Base-by-base conservation (phyloP, 2,888 invertebrate genomes). In the Andrena trimmerana region DNA sequence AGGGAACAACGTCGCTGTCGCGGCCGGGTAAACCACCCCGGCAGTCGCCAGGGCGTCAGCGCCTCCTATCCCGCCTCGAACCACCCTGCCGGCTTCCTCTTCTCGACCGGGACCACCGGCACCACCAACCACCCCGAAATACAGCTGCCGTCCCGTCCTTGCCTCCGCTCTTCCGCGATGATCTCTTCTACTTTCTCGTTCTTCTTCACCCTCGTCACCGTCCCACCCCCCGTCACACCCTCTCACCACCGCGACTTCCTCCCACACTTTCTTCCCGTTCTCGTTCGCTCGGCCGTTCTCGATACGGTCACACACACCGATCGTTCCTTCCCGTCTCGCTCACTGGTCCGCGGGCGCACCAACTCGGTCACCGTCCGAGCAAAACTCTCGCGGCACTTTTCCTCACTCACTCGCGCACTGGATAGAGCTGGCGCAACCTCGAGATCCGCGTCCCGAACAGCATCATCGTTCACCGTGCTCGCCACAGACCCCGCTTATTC, bases 1-100 rank as follows among this genome's bases (percentile, higher is more conserved):
- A 90, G 95, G 95, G 87, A 95, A 95, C 86, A 95, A 95, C 94
- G 95, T 95, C 93, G 95, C 95, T 92, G 93, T 93, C 92, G 93
- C 92, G 92, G 93, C 92, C 93, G 93, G 93, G 93, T 92, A 93
- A 92, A 93, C 93, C 93, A 93, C 93, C 93, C 93, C 93, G 94
- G 93, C 93, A 92, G 93, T 93, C 93, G 94, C 93, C 93, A 93
- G 93, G 93, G 93, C 93, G 93, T 93, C 93, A 93, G 92, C 92
- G 94, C 95, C 93, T 94, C 92, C 92, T 93, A 94, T 93, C 94
- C 95, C 92, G 92, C 95, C 94, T 93, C 95, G 95, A 93, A 95
- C 94, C 93, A 94, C 94, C 96, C 94, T 91, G 95, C 94, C 88
- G 89, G 88, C 76, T 88, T 84, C 83, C 84, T 75, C 71, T 76